Evolutionary conservation across 1,140 invertebrate species (phyloP).

Genomic region (Sminthurides bifidus): DNA sequence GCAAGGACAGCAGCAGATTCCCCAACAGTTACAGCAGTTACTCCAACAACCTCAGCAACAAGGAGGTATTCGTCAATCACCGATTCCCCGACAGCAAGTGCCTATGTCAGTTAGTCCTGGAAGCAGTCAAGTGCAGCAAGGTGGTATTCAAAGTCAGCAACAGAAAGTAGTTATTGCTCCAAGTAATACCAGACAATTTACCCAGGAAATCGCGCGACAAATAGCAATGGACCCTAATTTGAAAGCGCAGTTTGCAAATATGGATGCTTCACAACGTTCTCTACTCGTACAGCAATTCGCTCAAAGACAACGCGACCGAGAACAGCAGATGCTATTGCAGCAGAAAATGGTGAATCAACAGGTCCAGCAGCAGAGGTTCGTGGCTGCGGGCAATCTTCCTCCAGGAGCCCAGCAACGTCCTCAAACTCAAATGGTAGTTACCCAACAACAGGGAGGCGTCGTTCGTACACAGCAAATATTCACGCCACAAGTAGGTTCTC

Average conservation of each 20-base stretch:
- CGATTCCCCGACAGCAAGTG: not conserved
- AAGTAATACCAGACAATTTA: not conserved
- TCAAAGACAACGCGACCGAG: conserved; percentile 27
- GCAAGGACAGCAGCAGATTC: not conserved
- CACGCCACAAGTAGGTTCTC: conserved; percentile 17
- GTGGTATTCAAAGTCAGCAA: not conserved
- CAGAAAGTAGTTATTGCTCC: not conserved
- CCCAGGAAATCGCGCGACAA: conserved; percentile 22
- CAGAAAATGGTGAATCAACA: conserved; percentile 14
- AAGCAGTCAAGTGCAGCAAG: not conserved
- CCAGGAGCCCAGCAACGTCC: conserved; percentile 6
- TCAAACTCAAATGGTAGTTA: conserved; percentile 16
- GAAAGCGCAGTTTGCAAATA: conserved; percentile 24
- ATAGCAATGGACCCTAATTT: conserved; percentile 28
- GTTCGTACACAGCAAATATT: conserved; percentile 27
- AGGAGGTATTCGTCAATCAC: not conserved
- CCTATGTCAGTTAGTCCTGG: not conserved
- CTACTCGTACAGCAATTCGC: conserved; percentile 27
- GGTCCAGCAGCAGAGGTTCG: not conserved
- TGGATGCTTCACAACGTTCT: conserved; percentile 23
- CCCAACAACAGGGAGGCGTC: conserved; percentile 14
- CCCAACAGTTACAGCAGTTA: too few relatives aligned
- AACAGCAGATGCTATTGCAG: conserved; percentile 20
- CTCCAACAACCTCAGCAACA: not conserved
- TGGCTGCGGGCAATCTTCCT: conserved; percentile 11